phyloP scores from a whole-genome alignment of 2,797 vertebrate genomes.

The Leucoraja ocellata region DNA sequence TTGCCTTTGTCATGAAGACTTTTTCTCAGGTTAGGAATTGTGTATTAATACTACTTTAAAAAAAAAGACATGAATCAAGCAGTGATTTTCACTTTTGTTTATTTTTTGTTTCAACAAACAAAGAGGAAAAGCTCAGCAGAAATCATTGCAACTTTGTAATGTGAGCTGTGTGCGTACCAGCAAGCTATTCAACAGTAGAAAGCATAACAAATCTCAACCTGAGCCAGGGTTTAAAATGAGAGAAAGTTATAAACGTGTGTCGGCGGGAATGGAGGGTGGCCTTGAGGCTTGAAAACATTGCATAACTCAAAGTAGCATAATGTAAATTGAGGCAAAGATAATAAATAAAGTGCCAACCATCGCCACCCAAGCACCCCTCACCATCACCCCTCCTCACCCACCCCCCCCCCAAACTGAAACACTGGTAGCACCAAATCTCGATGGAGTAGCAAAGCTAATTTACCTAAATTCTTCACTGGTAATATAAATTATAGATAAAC shows the following conservation, averaged over 20 bases:
- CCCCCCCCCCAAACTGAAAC: background rate
- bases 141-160: background rate
- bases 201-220: background rate
- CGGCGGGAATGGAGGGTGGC: background rate
- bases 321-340: background rate
- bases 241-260: background rate
- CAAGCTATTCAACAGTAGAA: background rate
- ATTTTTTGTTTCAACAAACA: background rate
- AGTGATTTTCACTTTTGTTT: background rate
- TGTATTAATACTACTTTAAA: no score
- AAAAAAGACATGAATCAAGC: background rate
- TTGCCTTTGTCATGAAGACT: background rate
- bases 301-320: background rate
- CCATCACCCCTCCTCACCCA: no score
- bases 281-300: background rate
- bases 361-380: no score
- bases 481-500: background rate
- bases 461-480: background rate
- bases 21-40: background rate
- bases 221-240: background rate
- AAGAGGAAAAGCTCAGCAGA: background rate
- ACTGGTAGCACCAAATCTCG: background rate
- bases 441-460: background rate
- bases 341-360: background rate
- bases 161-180: background rate